phyloP scores from a whole-genome alignment of 2,888 invertebrate genomes.

The Melinaea marsaeus region DNA sequence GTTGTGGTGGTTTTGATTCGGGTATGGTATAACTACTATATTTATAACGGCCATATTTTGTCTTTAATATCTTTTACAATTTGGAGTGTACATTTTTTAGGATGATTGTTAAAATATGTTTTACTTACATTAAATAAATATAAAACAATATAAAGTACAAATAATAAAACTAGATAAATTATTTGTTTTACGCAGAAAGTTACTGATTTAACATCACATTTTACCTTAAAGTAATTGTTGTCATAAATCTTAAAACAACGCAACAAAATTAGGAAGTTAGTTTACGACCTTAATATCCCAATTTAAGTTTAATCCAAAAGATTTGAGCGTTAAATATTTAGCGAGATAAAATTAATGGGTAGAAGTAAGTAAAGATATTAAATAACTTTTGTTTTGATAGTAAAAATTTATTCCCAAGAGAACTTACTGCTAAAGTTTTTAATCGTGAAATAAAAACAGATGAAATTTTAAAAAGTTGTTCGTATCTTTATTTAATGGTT shows the following conservation, averaged over 20 bases:
- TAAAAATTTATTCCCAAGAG: slow-evolving; percentile 30
- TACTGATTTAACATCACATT: too few species aligned
- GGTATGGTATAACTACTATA: slow-evolving; percentile 2
- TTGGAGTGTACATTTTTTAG: background rate
- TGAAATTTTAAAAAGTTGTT: slow-evolving; percentile 23
- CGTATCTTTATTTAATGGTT: slow-evolving; percentile 13
- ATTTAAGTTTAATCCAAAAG: slow-evolving; percentile 20
- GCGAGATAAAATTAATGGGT: background rate
- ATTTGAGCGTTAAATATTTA: slow-evolving; percentile 17
- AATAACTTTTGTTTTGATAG: slow-evolving; percentile 31
- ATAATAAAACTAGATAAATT: too few species aligned
- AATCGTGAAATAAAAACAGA: slow-evolving; percentile 24
- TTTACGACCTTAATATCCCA: slow-evolving; percentile 14
- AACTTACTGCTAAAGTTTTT: slow-evolving; percentile 28
- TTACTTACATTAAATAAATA: too few species aligned
- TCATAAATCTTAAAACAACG: too few species aligned
- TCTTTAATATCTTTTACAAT: background rate
- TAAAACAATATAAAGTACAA: too few species aligned
- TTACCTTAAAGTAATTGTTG: too few species aligned
- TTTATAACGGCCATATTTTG: background rate
- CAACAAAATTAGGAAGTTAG: slow-evolving; percentile 16
- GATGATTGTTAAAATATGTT: too few species aligned
- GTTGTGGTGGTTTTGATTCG: background rate
- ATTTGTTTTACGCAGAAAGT: too few species aligned
- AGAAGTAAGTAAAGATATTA: slow-evolving; percentile 9